These are phyloP conservation scores for Tragelaphus buxtoni DNA, from an alignment of 2,113 vertebrate genomes.

Conservation along the genomic window DNA sequence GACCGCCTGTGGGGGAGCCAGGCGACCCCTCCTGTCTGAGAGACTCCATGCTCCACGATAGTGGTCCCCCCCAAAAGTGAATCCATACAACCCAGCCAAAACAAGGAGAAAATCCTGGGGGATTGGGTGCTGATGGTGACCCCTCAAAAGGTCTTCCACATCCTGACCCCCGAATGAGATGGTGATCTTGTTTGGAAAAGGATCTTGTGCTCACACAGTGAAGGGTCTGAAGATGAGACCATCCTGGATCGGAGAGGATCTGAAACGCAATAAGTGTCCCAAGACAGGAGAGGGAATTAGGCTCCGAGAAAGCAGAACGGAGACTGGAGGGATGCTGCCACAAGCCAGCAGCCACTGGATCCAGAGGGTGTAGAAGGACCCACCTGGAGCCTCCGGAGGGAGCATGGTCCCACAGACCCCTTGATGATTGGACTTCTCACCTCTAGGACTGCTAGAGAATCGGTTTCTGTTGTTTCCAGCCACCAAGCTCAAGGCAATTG, in stretches of 20 bases:
- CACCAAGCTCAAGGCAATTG: rapidly evolving
- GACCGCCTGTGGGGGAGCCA: rapidly evolving
- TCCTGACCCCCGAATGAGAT: too few species aligned
- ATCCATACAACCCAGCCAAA: rapidly evolving
- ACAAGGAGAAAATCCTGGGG: rapidly evolving
- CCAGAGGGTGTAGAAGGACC: background rate
- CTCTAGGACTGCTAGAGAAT: background rate
- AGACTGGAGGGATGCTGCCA: rapidly evolving
- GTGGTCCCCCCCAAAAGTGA: too few species aligned
- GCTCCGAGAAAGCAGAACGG: rapidly evolving
- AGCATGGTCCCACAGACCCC: rapidly evolving
- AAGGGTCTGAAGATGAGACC: background rate
- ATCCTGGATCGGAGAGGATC: rapidly evolving
- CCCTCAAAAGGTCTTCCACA: too few species aligned
- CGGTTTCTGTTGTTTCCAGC: rapidly evolving
- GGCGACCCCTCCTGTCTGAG: rapidly evolving
- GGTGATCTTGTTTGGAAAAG: background rate
- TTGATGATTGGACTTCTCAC: background rate
- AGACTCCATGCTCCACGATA: rapidly evolving
- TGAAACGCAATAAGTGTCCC: too few species aligned
- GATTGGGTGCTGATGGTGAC: rapidly evolving
- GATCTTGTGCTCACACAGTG: background rate
- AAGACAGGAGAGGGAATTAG: background rate
- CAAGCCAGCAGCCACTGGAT: too few species aligned
- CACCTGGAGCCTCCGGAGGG: rapidly evolving